Evolutionary conservation across 2,888 invertebrate genomes (phyloP), one percentile per base, ranked within the genome.

Genomic region (Pterostichus niger): DNA sequence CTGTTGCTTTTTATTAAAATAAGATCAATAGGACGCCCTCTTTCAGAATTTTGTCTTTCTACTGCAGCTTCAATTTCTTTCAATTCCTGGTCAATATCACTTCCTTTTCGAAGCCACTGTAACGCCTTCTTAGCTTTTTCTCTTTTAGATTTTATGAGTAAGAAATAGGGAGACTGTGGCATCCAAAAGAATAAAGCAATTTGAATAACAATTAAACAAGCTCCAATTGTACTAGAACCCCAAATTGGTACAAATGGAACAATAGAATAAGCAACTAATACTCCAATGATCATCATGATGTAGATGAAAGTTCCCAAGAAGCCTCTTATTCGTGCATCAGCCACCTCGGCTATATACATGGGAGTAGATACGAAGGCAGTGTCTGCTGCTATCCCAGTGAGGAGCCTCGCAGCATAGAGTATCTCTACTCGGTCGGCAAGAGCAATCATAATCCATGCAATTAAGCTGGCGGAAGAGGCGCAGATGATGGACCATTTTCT

Each of bases 341-440:
- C 89, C 76, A 89, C 89, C 85, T 90, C 90, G 4, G 89, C 89
- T 9, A 90, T 88, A 84, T 89, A 90, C 90, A 90, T 90, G 1
- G 90, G 90, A 0, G 89, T 89, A 13, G 89, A 88, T 3, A 90
- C 90, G 83, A 90, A 90, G 3, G 88, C 90, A 33, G 89, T 89
- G 81, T 90, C 89, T 10, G 89, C 89, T 9, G 89, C 89, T 82
- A 89, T 86, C 0, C 90, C 90, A 5, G 89, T 87, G 44, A 89
- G 83, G 76, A 89, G 88, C 56, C 90, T 86, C 0, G 90, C 89
- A 0, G 88, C 86, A 83, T 88, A 89, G 4, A 90, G 85, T 68
- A 87, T 87, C 35, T 87, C 86, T 7, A 89, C 86, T 9, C 86
- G 87, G 13, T 87, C 85, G 5, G 88, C 88, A 3, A 88, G 82